Evolutionary conservation across 2,888 invertebrate genomes (phyloP), one percentile per base, ranked within the genome.

Genomic region (Meta bourneti): DNA sequence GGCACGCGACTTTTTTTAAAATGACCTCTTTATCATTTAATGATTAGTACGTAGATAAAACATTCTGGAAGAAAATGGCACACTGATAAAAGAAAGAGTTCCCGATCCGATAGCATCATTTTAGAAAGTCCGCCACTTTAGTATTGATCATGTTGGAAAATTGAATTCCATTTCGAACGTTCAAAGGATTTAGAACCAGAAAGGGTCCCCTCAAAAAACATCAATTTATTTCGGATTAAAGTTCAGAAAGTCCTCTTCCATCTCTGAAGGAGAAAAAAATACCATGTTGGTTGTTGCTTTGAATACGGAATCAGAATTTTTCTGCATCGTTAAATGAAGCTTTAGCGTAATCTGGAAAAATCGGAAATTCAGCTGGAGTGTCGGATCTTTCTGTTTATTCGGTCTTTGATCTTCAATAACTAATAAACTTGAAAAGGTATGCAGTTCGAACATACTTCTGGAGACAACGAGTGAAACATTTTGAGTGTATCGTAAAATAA

Each of bases 221-320:
- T 80, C 87, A 87, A 87, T 87, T 87, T 87, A 87, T 87, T 87
- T 80, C 79, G 87, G 87, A 87, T 87, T 87, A 87, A 72, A 80
- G 54, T n/a, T 54, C 71, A 71, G 11, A 79, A 79, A 72, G 72
- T 71, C 49, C 71, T 71, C n/a, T n/a, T n/a, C 61, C 49, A 51
- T 51, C 16, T 72, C 7, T 8, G 9, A 51, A 71, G 9, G 51
- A 20, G 70, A 51, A 86, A 48, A 48, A 71, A 69, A 70, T 19
- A 78, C 49, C 34, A 80, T 61, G n/a, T 54, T 7, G 20, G 34
- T 79, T 48, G 79, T 80, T 71, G 71, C 72, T 87, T 87, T 79
- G 79, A 87, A 87, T 87, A 48, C 13, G 71, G 79, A 71, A 80
- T 87, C 54, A 54, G 79, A 87, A 80, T 87, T 87, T 87, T 87